phyloP scores from a whole-genome alignment of 2,113 vertebrate genomes.

The Neolamprologus hecqui region DNA sequence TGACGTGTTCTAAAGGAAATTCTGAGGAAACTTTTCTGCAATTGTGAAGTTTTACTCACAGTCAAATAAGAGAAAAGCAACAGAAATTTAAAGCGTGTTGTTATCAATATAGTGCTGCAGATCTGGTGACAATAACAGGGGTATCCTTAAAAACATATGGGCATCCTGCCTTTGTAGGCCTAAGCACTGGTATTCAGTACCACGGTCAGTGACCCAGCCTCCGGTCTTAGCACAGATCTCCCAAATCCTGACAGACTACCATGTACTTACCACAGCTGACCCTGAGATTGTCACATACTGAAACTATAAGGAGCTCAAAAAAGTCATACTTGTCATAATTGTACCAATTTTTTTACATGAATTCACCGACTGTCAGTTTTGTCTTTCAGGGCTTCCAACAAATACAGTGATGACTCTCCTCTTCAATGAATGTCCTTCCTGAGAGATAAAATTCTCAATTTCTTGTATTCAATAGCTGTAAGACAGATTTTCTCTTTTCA shows the following conservation, averaged over 20 bases:
- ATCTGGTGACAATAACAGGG: background rate
- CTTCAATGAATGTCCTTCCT: background rate
- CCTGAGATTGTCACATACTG: background rate
- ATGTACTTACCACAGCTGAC: background rate
- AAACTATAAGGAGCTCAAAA: background rate
- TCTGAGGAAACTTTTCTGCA: background rate
- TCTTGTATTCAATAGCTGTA: background rate
- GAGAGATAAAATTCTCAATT: background rate
- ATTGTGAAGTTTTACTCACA: background rate
- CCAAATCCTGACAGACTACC: background rate
- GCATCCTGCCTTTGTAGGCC: background rate
- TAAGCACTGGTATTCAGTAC: conserved; percentile 11
- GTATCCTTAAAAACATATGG: background rate
- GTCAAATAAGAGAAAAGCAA: background rate
- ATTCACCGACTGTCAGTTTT: background rate
- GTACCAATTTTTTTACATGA: background rate
- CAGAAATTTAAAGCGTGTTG: accelerated
- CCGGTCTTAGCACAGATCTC: background rate
- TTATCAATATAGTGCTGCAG: background rate
- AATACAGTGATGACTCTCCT: background rate
- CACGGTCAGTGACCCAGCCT: conserved; percentile 30
- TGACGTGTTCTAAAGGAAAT: background rate
- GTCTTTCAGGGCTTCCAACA: accelerated
- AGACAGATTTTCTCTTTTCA: background rate
- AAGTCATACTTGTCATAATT: background rate